These are phyloP conservation scores for Cervus canadensis DNA, from an alignment of 2,113 vertebrate genomes.

Conservation along the genomic window DNA sequence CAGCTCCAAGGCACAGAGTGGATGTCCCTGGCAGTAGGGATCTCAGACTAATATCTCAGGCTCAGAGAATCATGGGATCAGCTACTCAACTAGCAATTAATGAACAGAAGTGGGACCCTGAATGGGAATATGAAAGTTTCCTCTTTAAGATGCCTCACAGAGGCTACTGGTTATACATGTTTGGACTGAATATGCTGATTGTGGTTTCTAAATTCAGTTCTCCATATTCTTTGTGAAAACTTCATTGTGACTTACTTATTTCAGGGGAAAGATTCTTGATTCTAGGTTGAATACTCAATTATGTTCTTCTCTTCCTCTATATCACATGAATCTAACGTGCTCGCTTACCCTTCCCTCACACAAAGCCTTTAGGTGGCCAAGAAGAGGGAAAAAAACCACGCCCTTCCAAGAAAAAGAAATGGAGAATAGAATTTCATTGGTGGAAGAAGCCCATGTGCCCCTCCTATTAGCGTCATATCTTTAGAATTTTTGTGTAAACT, in stretches of 20 bases:
- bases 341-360: neutral
- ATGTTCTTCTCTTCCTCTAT: neutral
- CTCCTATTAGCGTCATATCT: neutral
- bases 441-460: neutral
- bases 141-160: neutral
- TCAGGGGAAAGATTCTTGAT: neutral
- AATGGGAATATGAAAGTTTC: neutral
- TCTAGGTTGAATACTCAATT: neutral
- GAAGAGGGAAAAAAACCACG: neutral
- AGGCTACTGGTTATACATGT: neutral
- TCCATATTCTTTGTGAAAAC: neutral
- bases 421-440: neutral
- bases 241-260: neutral
- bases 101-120: neutral
- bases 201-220: constrained; percentile 15
- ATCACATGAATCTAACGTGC: neutral
- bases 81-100: neutral
- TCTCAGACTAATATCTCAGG: neutral
- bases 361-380: neutral
- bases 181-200: neutral
- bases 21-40: neutral
- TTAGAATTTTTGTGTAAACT: neutral
- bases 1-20: neutral
- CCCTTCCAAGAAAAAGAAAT: neutral
- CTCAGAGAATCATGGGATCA: neutral